Evolutionary conservation across 2,888 invertebrate species (phyloP).

Genomic region (Lasioglossum figueresi): DNA sequence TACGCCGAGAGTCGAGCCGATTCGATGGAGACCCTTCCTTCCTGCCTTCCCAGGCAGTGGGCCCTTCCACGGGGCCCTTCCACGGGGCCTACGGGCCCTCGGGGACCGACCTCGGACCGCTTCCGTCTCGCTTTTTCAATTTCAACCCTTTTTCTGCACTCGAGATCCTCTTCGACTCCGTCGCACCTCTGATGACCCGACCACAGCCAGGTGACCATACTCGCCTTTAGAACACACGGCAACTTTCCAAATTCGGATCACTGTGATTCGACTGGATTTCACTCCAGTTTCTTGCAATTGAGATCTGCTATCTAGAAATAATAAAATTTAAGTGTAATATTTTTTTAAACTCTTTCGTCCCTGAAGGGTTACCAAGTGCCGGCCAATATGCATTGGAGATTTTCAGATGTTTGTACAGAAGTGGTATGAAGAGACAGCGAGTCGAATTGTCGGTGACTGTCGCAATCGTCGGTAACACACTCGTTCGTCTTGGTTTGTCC

Average conservation of each 20-base stretch:
- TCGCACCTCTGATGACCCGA: neutral
- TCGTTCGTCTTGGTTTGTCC: slow-evolving; percentile 8
- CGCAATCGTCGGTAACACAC: slow-evolving; percentile 37
- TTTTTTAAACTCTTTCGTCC: neutral
- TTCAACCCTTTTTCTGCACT: neutral
- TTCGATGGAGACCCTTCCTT: slow-evolving; percentile 1
- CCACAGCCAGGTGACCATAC: neutral
- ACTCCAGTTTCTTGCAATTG: neutral
- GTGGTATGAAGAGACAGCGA: neutral
- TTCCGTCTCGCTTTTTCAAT: neutral
- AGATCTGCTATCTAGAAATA: neutral
- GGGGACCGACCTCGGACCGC: neutral
- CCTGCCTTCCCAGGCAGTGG: neutral
- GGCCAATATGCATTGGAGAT: neutral
- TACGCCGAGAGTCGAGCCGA: slow-evolving; percentile 5
- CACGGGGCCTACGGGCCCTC: neutral
- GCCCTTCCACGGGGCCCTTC: neutral
- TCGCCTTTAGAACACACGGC: neutral
- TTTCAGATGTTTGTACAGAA: slow-evolving; percentile 1
- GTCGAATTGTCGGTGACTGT: slow-evolving; percentile 7
- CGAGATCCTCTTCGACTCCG: neutral
- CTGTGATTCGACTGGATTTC: neutral
- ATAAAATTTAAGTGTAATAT: too few species aligned
- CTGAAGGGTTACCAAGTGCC: neutral
- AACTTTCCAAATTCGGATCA: neutral